These are phyloP conservation scores for Amphipoea lucens DNA, from an alignment of 2,888 invertebrate species.

Conservation along the genomic window DNA sequence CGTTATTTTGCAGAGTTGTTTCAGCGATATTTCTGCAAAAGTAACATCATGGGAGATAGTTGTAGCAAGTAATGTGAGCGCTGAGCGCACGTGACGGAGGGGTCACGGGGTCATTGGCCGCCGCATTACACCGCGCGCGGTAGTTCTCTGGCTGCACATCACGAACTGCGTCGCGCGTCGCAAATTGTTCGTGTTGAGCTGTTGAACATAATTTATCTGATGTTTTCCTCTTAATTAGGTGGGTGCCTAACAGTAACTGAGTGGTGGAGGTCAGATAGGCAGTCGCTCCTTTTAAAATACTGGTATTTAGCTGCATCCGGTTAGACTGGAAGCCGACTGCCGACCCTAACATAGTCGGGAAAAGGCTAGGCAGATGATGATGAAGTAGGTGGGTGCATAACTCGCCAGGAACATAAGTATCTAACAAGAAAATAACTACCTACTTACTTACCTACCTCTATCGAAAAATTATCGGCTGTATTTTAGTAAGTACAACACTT, in stretches of 20 bases:
- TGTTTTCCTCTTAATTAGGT: constrained; percentile 1
- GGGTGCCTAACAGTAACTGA: no score
- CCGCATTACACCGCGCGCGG: no score
- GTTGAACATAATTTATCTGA: not conserved
- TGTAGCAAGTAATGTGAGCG: not conserved
- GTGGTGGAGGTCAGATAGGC: no score
- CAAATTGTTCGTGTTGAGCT: constrained; percentile 13
- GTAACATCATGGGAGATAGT: no score
- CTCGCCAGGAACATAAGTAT: not conserved
- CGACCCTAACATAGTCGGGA: no score
- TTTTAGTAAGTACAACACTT: not conserved
- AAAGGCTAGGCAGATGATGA: no score
- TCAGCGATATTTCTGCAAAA: no score
- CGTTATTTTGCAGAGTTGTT: no score
- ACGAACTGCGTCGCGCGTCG: constrained; percentile 24
- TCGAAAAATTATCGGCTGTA: not conserved
- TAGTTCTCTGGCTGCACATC: not conserved
- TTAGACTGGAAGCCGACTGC: no score
- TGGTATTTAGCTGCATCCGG: no score
- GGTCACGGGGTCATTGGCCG: constrained; percentile 50
- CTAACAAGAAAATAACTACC: not conserved
- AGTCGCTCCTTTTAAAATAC: no score
- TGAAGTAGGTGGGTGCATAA: no score
- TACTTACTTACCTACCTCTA: not conserved
- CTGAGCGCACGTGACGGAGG: constrained; percentile 11